Base-by-base conservation (phyloP, 2,888 invertebrate species). In the Lasioglossum marginatum region DNA sequence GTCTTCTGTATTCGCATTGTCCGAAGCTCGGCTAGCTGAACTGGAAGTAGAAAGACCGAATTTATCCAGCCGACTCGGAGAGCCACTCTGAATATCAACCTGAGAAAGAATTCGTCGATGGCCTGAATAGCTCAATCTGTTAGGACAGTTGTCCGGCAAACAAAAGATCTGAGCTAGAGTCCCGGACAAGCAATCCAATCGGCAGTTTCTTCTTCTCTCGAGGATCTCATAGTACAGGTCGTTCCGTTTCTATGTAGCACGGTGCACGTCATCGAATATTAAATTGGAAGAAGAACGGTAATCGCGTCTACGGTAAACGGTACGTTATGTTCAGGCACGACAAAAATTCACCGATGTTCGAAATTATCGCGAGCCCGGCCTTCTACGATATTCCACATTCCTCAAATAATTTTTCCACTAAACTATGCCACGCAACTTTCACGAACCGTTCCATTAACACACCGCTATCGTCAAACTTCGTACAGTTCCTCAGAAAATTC, bases 121-220 rank as follows among this genome's bases (percentile, higher is more conserved):
- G 73, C 73, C 73, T 73, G 73, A 73, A 73, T 73, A 52, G 73
- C 73, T 73, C 73, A 73, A 48, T 73, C 73, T 48, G 73, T 73
- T 73, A 52, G 73, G 48, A 73, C 73, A 73, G 73, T 73, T 73
- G 73, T 73, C 73, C 73, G 52, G 52, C 73, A 73, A 73, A 73
- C 73, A 73, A 73, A 73, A 73, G 73, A 73, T 31, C 73, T 14
- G 48, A 73, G 48, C 34, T 23, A 43, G 73, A 52, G 48, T 52
- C 73, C 34, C 48, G 48, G 34, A 34, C 43, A 48, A 52, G 52
- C 73, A 34, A 73, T 73, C 73, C 73, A 73, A 73, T 73, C 73
- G 73, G 48, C 73, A 48, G 73, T 34, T 73, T 52, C 72, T 73
- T 52, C 48, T 34, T 73, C 5, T 27, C 48, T 34, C 34, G 1